Evolutionary conservation across 2,888 invertebrate genomes (phyloP).

Genomic region (Hirtodrosophila trivittata): DNA sequence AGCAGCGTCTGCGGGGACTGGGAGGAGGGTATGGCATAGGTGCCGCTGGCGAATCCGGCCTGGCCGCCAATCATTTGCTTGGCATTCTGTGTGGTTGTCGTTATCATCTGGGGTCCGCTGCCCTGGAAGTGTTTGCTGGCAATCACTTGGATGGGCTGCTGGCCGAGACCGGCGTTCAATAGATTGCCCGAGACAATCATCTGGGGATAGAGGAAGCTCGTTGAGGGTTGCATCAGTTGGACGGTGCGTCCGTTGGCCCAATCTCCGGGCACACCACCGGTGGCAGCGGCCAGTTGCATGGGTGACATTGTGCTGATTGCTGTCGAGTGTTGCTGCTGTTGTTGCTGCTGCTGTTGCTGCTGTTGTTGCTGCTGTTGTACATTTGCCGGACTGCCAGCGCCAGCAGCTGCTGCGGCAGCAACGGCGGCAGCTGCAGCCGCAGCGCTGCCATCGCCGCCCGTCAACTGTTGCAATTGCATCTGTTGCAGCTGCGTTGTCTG

Average conservation of each 20-base stretch:
- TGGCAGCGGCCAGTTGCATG: slow-evolving; percentile 87
- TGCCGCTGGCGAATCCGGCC: slow-evolving; percentile 83
- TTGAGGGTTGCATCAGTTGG: slow-evolving; percentile 90
- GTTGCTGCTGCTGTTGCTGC: slow-evolving; percentile 86
- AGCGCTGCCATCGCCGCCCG: slow-evolving; percentile 67
- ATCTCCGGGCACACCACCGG: slow-evolving; percentile 86
- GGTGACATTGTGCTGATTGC: slow-evolving; percentile 92
- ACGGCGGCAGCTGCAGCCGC: slow-evolving; percentile 59
- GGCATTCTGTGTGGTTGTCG: slow-evolving; percentile 87
- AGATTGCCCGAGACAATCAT: slow-evolving; percentile 93
- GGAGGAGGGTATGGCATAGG: slow-evolving; percentile 91
- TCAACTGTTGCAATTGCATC: slow-evolving; percentile 82
- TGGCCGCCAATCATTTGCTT: slow-evolving; percentile 87
- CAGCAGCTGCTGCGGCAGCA: slow-evolving; percentile 59
- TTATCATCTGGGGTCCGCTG: slow-evolving; percentile 93
- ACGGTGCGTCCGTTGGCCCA: slow-evolving; percentile 89
- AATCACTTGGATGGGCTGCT: slow-evolving; percentile 87
- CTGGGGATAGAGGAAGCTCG: slow-evolving; percentile 89
- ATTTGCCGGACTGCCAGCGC: slow-evolving; percentile 82
- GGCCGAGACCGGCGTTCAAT: slow-evolving; percentile 85
- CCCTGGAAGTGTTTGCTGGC: slow-evolving; percentile 93
- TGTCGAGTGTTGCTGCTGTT: slow-evolving; percentile 85
- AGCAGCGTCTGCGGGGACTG: slow-evolving; percentile 92
- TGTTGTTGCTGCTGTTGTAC: slow-evolving; percentile 82
- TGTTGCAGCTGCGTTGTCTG: slow-evolving; percentile 84